Conservation (phyloP, 2,797 vertebrate genomes). For the Aselliscus stoliczkanus region DNA sequence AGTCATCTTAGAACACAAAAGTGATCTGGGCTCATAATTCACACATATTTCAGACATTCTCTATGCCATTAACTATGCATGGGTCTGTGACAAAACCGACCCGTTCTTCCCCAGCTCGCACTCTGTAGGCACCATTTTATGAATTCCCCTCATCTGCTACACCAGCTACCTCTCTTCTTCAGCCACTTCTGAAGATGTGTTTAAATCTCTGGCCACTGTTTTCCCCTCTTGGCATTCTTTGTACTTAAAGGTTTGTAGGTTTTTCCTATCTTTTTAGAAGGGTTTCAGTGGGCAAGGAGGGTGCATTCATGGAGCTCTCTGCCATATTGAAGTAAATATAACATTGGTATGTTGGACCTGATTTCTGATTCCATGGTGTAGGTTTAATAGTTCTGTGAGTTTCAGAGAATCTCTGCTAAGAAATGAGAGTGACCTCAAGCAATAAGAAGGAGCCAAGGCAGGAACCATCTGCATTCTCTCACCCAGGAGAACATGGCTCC, state of each 20-base stretch:
- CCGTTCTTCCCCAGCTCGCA: accelerated
- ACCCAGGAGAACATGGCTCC: background rate
- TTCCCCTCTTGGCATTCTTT: background rate
- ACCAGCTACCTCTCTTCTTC: background rate
- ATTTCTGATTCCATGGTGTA: background rate
- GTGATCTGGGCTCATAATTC: too few relatives aligned
- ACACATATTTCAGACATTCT: background rate
- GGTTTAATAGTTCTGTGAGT: background rate
- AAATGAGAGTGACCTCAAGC: background rate
- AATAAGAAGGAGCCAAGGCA: background rate
- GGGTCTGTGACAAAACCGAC: background rate
- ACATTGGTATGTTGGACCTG: background rate
- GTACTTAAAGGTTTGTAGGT: background rate
- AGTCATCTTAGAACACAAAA: background rate
- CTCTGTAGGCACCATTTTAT: background rate
- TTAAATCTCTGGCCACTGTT: background rate
- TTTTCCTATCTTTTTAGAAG: background rate
- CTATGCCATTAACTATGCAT: accelerated
- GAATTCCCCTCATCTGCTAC: background rate
- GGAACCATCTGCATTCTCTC: background rate
- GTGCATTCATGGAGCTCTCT: too few relatives aligned
- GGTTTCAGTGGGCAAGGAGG: background rate
- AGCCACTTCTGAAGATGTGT: background rate
- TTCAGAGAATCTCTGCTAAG: background rate
- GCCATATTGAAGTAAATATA: background rate